Conservation (phyloP, 2,888 invertebrate genomes). For the Lasius platythorax region DNA sequence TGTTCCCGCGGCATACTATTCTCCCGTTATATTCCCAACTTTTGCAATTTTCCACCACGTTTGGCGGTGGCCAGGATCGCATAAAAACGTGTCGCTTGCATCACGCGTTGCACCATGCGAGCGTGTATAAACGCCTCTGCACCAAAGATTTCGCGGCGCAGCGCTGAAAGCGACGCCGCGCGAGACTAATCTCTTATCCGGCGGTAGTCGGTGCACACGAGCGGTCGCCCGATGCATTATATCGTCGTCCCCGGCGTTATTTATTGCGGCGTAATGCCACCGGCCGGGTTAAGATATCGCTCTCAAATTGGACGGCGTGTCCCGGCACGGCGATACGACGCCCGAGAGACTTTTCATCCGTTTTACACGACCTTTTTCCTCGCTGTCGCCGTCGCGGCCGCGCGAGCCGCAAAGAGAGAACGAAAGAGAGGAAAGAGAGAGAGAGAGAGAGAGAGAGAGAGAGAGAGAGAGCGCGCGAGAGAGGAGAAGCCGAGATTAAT, state of each 20-base stretch:
- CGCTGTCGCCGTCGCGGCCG: conserved; percentile 16
- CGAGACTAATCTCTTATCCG: conserved; percentile 50
- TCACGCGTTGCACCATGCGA: neutral
- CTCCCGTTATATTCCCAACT: conserved; percentile 12
- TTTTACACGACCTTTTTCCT: conserved; percentile 61
- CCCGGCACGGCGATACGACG: conserved; percentile 65
- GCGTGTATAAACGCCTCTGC: conserved; percentile 15
- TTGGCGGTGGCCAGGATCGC: neutral
- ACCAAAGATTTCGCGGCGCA: conserved; percentile 20
- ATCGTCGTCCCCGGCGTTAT: conserved; percentile 61
- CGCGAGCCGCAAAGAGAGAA: conserved; percentile 26
- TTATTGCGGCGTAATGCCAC: conserved; percentile 68
- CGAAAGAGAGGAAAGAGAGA: conserved; percentile 4
- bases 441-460: conserved; percentile 22
- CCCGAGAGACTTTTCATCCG: conserved; percentile 66
- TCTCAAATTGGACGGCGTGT: conserved; percentile 70
- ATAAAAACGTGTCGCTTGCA: conserved; percentile 39
- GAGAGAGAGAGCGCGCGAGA: neutral
- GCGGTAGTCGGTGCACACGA: conserved; percentile 26
- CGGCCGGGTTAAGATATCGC: conserved; percentile 72
- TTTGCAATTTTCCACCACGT: conserved; percentile 21
- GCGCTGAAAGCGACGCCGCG: conserved; percentile 26
- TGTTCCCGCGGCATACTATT: conserved; percentile 1
- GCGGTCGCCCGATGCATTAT: conserved; percentile 33
- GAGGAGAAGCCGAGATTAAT: conserved; percentile 70